Percentiles rank a stretch among this genome's conserved stretches.
Conservation (phyloP, 2,888 invertebrate species). For the Dexiosoma caninum region DNA sequence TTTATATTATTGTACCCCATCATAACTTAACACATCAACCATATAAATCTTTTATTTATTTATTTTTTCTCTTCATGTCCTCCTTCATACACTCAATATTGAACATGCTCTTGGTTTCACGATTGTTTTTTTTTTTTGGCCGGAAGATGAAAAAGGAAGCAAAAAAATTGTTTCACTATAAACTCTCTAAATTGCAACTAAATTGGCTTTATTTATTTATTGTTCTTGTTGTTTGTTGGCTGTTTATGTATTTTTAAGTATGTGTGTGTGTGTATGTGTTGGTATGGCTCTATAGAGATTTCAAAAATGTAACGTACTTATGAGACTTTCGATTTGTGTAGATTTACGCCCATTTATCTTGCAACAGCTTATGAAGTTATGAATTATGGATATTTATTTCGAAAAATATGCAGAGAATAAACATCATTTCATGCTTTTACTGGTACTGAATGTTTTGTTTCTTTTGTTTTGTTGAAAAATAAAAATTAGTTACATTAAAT, state of each 20-base stretch:
- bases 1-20: slow-evolving; percentile 58
- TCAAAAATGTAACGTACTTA: slow-evolving; percentile 60
- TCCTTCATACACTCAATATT: not conserved
- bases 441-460: not conserved
- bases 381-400: slow-evolving; percentile 69
- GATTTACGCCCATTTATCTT: slow-evolving; percentile 75
- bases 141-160: not conserved
- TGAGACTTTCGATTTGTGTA: slow-evolving; percentile 75
- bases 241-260: slow-evolving; percentile 7
- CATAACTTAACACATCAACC: slow-evolving; percentile 74
- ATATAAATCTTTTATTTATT: slow-evolving; percentile 70
- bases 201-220: slow-evolving; percentile 71
- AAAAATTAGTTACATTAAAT: not conserved
- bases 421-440: slow-evolving; percentile 14
- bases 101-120: not conserved
- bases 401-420: slow-evolving; percentile 25
- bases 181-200: slow-evolving; percentile 73
- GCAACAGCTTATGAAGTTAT: slow-evolving; percentile 74
- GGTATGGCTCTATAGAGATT: not conserved
- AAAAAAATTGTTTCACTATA: slow-evolving; percentile 18
- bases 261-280: not conserved
- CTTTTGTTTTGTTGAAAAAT: slow-evolving; percentile 27
- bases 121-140: no score
- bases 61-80: not conserved
- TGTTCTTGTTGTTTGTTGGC: slow-evolving; percentile 46